Evolutionary conservation across 1,140 invertebrate species (phyloP), one percentile per base, ranked within the genome.

Genomic region (Olivierus martensii): DNA sequence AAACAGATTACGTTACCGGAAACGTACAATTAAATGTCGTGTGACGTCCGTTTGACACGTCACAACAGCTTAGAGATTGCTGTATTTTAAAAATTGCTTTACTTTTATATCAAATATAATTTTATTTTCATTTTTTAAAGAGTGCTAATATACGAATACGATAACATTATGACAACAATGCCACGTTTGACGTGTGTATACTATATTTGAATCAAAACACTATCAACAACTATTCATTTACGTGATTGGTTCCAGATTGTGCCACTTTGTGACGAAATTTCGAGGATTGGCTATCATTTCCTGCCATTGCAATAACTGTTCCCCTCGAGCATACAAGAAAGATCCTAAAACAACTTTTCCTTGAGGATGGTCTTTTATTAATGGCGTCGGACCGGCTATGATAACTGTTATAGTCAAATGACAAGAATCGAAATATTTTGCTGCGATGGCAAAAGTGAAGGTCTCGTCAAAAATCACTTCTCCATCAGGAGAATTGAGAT

Each of bases 191-290:
- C 28, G 9, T 28, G 4, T 4, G 4, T 28, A 28, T 28, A 28
- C 28, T 4, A 28, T 28, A 6, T 28, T 28, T 28, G 4, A 6
- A 6, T 28, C 9, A 28, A 28, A 6, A 28, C 7, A 28, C 22
- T 28, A 7, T 28, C n/a, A n/a, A n/a, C n/a, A n/a, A 6, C 28
- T 28, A 28, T 28, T 28, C 9, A 28, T 9, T 28, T 28, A 28
- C 28, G 28, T 28, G 28, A 46, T 18, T 10, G 41, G 4, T 7
- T 59, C 55, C 15, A 59, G 36, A 15, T 14, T 21, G 61, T 82
- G 80, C 80, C 79, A 82, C 61, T 78, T 76, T 62, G 79, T 77
- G 12, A 77, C 72, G 61, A 77, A 75, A 61, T 81, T 79, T 73
- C 80, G 78, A 3, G 79, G 77, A 51, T 73, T 75, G 3, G 77